A percentile compares a stretch with the other conserved stretches of the same genome.
These are phyloP conservation scores for Oreotrochilus melanogaster DNA, from an alignment of 2,113 vertebrate species.

Conservation along the genomic window DNA sequence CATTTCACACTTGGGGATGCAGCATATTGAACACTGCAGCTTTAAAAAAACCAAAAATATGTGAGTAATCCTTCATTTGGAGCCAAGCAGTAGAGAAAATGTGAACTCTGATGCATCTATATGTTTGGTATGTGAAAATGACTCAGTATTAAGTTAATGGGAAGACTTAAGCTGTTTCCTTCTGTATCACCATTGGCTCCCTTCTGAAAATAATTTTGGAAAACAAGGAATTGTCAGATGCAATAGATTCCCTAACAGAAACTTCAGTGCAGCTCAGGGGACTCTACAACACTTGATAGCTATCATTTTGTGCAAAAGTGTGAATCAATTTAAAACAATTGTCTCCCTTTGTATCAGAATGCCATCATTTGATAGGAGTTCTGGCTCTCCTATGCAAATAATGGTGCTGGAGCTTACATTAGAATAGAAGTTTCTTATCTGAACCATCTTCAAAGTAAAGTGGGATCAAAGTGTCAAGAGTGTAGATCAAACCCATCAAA, in stretches of 20 bases:
- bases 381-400: slow-evolving; percentile 61
- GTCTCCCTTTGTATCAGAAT: background rate
- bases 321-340: slow-evolving; percentile 30
- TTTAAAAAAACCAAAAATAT: slow-evolving; percentile 5
- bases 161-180: background rate
- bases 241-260: background rate
- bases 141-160: background rate
- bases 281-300: background rate
- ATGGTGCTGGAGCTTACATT: slow-evolving; percentile 18
- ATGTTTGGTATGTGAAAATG: background rate
- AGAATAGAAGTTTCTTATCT: slow-evolving; percentile 56
- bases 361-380: slow-evolving; percentile 8
- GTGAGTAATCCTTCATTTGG: background rate
- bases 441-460: slow-evolving; percentile 73
- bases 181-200: background rate
- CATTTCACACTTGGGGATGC: background rate
- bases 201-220: slow-evolving; percentile 6
- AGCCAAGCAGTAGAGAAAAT: background rate
- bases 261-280: background rate
- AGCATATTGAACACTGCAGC: background rate
- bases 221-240: background rate
- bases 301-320: slow-evolving; percentile 5
- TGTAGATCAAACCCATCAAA: slow-evolving; percentile 61
- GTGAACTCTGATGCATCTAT: background rate
- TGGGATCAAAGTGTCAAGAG: slow-evolving; percentile 61